Evolutionary conservation across 1,140 invertebrate species (phyloP).

Genomic region (Samia ricini): DNA sequence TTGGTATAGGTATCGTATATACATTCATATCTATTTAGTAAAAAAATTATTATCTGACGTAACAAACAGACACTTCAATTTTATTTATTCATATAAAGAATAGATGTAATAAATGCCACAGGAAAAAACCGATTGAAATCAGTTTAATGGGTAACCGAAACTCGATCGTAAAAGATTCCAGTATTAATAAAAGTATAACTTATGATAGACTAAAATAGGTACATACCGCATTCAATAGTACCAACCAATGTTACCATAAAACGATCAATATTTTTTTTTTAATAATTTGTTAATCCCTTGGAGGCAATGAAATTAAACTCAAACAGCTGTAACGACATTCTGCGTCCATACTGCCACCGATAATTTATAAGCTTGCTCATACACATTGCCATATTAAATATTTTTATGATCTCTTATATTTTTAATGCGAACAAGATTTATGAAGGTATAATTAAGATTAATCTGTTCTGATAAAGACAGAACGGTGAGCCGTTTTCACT

Average conservation of each 20-base stretch:
- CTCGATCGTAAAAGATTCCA: no score
- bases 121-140: no score
- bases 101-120: no score
- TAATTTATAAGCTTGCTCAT: slow-evolving; percentile 14
- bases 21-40: no score
- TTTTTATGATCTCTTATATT: slow-evolving; percentile 6
- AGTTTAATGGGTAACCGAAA: no score
- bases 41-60: no score
- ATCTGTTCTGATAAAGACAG: background rate
- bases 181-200: no score
- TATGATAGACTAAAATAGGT: no score
- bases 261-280: slow-evolving; percentile 3
- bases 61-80: no score
- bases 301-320: slow-evolving; percentile 22
- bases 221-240: no score
- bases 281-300: slow-evolving; percentile 11
- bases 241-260: background rate
- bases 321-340: slow-evolving; percentile 14
- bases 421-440: slow-evolving; percentile 9
- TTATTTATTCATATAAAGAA: no score
- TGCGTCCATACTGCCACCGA: slow-evolving; percentile 11
- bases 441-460: background rate
- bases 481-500: background rate
- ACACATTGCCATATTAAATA: slow-evolving; percentile 1
- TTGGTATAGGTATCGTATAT: no score